These are phyloP conservation scores for Bubo bubo DNA, from an alignment of 2,113 vertebrate genomes.

Conservation along the genomic window DNA sequence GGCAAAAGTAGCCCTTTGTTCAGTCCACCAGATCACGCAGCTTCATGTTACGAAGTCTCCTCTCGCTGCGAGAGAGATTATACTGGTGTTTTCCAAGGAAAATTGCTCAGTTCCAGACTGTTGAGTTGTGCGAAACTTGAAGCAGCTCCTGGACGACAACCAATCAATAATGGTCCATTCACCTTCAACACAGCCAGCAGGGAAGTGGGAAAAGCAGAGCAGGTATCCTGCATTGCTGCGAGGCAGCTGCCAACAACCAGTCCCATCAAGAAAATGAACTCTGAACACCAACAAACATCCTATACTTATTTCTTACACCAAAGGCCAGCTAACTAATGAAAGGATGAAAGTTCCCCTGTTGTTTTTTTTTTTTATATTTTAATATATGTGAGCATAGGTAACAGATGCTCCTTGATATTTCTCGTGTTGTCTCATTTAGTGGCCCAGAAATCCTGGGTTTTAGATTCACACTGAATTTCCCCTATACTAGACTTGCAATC, in stretches of 20 bases:
- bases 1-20: neutral
- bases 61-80: neutral
- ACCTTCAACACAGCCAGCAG: neutral
- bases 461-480: neutral
- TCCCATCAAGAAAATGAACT: neutral
- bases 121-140: neutral
- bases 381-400: neutral
- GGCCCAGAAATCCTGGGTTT: neutral
- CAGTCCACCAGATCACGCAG: neutral
- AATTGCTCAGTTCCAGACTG: neutral
- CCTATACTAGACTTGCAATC: neutral
- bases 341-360: neutral
- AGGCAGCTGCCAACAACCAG: accelerated
- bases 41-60: neutral
- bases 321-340: neutral
- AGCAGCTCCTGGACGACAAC: neutral
- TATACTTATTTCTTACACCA: neutral
- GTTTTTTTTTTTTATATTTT: neutral
- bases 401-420: neutral
- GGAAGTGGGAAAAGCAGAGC: neutral
- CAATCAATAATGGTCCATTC: neutral
- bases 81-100: neutral
- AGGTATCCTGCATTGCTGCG: accelerated
- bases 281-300: neutral
- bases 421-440: neutral